phyloP scores from a whole-genome alignment of 2,113 vertebrate genomes.

The Salvelinus alpinus region DNA sequence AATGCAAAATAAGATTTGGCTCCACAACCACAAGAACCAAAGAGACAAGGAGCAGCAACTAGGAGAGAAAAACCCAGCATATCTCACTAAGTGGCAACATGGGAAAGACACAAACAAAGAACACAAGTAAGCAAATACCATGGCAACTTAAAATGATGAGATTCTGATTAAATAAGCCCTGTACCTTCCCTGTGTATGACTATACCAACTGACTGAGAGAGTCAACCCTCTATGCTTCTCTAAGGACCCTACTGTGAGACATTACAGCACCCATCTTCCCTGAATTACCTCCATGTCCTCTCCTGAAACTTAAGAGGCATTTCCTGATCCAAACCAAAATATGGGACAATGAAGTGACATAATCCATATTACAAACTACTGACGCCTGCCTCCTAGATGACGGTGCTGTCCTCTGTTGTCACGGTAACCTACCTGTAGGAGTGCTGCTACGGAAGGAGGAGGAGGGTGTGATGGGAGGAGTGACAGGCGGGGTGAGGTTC shows the following conservation, averaged over 20 bases:
- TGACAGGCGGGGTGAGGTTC: slow-evolving; percentile 97
- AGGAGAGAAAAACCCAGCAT: slow-evolving; percentile 13
- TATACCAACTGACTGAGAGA: neutral
- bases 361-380: neutral
- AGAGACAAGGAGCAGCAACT: slow-evolving; percentile 13
- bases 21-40: slow-evolving; percentile 45
- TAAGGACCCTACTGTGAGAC: neutral
- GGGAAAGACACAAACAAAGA: slow-evolving; percentile 21
- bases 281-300: neutral
- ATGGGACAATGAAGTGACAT: neutral
- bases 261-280: neutral
- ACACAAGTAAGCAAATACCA: neutral
- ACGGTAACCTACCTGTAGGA: slow-evolving; percentile 82
- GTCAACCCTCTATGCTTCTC: neutral
- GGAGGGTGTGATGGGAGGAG: slow-evolving; percentile 95
- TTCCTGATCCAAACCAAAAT: neutral
- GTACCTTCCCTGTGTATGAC: neutral
- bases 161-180: neutral
- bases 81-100: slow-evolving; percentile 5
- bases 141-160: neutral
- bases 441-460: slow-evolving; percentile 97
- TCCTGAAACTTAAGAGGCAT: neutral
- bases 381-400: too few species aligned
- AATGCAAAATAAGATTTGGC: slow-evolving; percentile 20
- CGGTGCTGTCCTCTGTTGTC: neutral